Conservation (phyloP, 1,140 invertebrate genomes). For the Diuraphis noxia region DNA sequence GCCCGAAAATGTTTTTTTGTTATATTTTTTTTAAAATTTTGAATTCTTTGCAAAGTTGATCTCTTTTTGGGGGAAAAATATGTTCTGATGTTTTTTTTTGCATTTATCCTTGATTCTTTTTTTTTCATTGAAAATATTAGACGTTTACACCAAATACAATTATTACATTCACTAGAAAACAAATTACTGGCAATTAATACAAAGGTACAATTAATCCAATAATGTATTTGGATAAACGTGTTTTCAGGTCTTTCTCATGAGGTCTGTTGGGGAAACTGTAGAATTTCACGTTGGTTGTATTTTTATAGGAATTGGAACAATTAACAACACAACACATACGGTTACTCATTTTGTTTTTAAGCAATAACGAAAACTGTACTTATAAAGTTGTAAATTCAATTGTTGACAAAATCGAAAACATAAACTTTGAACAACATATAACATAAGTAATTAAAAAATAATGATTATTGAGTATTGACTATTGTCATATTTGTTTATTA, state of each 20-base stretch:
- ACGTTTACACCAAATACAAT: not conserved
- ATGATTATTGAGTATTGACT: no score
- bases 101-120: not conserved
- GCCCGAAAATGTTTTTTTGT: not conserved
- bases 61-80: not conserved
- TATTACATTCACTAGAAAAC: not conserved
- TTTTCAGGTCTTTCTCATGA: not conserved
- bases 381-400: no score
- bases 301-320: not conserved
- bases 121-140: not conserved
- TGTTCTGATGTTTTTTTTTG: not conserved
- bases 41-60: not conserved
- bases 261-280: conserved; percentile 15
- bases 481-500: no score
- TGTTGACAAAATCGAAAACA: no score
- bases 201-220: not conserved
- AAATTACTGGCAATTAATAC: not conserved
- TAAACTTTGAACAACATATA: no score
- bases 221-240: no score
- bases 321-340: not conserved
- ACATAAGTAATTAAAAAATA: no score
- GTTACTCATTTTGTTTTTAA: not conserved
- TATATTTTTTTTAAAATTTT: not conserved
- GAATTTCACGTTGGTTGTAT: not conserved
- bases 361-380: no score